Conservation (phyloP, 2,888 invertebrate species). For the Drosophila mimetica region DNA sequence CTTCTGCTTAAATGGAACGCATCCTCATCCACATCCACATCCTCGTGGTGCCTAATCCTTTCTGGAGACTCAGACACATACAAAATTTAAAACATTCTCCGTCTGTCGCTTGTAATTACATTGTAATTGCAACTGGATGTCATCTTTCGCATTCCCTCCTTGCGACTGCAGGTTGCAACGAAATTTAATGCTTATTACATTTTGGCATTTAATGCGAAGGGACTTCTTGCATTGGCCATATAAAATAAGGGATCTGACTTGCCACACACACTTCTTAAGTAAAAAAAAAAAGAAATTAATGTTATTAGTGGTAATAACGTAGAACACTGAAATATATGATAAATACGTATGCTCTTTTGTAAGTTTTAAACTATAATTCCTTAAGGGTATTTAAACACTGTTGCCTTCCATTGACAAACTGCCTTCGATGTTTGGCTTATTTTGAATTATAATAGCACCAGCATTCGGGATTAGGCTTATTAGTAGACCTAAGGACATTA, state of each 20-base stretch:
- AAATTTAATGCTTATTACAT: slow-evolving; percentile 57
- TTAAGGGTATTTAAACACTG: slow-evolving; percentile 12
- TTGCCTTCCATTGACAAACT: not conserved
- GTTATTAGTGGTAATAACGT: no score
- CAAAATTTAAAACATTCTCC: slow-evolving; percentile 52
- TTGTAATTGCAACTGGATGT: slow-evolving; percentile 44
- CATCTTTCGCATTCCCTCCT: slow-evolving; percentile 34
- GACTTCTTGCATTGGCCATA: not conserved
- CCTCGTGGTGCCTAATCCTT: slow-evolving; percentile 51
- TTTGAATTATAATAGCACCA: slow-evolving; percentile 31
- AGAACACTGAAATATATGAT: not conserved
- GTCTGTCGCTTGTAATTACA: slow-evolving; percentile 59
- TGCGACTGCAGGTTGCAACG: slow-evolving; percentile 29
- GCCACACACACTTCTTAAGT: not conserved
- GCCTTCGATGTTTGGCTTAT: slow-evolving; percentile 12
- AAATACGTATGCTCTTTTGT: not conserved
- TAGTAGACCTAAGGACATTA: slow-evolving; percentile 47
- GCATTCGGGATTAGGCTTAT: slow-evolving; percentile 58
- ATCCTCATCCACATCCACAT: slow-evolving; percentile 6
- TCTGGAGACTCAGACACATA: slow-evolving; percentile 27
- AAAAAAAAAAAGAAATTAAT: no score
- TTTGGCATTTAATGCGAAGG: slow-evolving; percentile 36
- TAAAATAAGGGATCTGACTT: not conserved
- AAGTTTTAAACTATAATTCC: not conserved
- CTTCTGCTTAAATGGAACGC: slow-evolving; percentile 44